A percentile compares a stretch with the other conserved stretches of the same genome.
Evolutionary conservation across 2,113 vertebrate species (phyloP).

Genomic region (Entelurus aequoreus): DNA sequence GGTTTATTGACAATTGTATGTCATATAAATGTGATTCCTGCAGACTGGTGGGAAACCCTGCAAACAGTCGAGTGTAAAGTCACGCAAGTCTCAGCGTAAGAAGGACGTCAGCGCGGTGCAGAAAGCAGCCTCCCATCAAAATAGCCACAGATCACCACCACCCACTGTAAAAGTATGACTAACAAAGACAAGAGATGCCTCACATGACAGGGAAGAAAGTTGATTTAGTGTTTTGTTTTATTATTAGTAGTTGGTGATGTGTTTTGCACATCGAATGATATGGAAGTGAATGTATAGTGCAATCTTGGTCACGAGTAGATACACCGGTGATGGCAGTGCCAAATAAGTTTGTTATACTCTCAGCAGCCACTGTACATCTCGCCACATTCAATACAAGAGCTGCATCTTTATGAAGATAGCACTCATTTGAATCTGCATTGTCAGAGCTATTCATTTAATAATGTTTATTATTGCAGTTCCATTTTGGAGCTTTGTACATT

Average conservation of each 20-base stretch:
- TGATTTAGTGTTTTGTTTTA: conserved; percentile 4
- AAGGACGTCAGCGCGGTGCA: conserved; percentile 31
- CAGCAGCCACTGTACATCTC: background rate
- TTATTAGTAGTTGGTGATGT: conserved; percentile 2
- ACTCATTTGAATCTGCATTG: no score
- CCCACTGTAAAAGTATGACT: conserved; percentile 27
- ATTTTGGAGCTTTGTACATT: background rate
- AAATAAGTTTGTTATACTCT: conserved; percentile 7
- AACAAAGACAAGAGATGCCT: conserved; percentile 3
- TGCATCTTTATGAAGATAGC: no score
- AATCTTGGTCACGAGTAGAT: background rate
- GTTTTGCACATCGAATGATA: conserved; percentile 11
- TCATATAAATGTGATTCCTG: conserved; percentile 50
- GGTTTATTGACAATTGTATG: conserved; percentile 43
- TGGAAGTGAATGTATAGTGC: conserved; percentile 23
- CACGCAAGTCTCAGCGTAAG: conserved; percentile 32
- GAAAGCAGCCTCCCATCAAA: conserved; percentile 38
- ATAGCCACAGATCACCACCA: conserved; percentile 35
- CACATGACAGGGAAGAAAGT: conserved; percentile 2
- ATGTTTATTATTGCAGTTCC: background rate
- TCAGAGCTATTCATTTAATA: background rate
- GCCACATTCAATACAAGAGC: background rate
- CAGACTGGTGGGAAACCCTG: conserved; percentile 56
- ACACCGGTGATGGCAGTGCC: conserved; percentile 18
- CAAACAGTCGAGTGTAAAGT: conserved; percentile 48